Evolutionary conservation across 2,113 vertebrate species (phyloP).

Genomic region (Nematolebias whitei): DNA sequence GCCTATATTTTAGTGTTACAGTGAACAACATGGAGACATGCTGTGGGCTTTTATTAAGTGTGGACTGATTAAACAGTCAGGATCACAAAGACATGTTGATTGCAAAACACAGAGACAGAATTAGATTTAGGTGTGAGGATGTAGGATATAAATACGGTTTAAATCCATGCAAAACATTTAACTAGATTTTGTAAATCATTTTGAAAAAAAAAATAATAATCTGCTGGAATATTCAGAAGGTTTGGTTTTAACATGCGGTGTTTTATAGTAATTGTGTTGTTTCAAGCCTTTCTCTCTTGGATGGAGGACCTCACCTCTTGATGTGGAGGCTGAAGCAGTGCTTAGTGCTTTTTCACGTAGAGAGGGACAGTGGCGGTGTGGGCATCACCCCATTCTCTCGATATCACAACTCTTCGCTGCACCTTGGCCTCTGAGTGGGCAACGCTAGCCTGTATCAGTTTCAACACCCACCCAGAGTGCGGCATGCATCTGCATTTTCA

Average conservation of each 20-base stretch:
- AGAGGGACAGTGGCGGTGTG: slow-evolving; percentile 74
- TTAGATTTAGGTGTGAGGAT: background rate
- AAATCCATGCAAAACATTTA: background rate
- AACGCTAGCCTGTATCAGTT: slow-evolving; percentile 76
- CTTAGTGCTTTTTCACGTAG: slow-evolving; percentile 70
- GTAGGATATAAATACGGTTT: background rate
- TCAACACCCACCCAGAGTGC: slow-evolving; percentile 79
- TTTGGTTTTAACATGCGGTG: slow-evolving; percentile 15
- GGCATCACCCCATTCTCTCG: slow-evolving; percentile 73
- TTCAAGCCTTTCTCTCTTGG: slow-evolving; percentile 52
- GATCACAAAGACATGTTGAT: slow-evolving; percentile 6
- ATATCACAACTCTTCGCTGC: slow-evolving; percentile 65
- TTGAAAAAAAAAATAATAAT: background rate
- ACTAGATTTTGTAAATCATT: slow-evolving; percentile 3
- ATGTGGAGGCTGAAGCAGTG: slow-evolving; percentile 72
- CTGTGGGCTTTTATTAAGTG: slow-evolving; percentile 13
- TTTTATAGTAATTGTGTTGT: slow-evolving; percentile 27
- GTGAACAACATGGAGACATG: slow-evolving; percentile 30
- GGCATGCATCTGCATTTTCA: slow-evolving; percentile 78
- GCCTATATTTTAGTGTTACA: slow-evolving; percentile 22
- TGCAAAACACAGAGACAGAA: background rate
- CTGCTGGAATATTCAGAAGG: slow-evolving; percentile 1
- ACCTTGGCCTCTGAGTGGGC: slow-evolving; percentile 75
- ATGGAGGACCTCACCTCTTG: slow-evolving; percentile 63
- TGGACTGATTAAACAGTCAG: slow-evolving; percentile 29